Conservation (phyloP, 2,797 vertebrate species). For the Rhadinocentrus ornatus region DNA sequence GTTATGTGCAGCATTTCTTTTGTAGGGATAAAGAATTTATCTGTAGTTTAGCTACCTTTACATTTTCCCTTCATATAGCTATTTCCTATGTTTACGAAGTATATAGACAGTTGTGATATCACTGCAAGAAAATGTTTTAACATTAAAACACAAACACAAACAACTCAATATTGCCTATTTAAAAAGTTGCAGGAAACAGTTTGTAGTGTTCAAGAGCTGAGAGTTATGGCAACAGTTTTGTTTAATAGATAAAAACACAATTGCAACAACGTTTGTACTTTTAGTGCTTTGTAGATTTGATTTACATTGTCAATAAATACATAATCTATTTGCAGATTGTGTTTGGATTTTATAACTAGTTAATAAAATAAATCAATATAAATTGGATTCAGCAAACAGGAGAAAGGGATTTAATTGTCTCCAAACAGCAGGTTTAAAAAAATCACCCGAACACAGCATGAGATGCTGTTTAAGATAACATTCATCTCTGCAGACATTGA, state of each 20-base stretch:
- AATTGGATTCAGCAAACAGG: not conserved
- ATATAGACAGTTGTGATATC: no score
- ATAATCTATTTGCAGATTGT: no score
- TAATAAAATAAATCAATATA: not conserved
- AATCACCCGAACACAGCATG: not conserved
- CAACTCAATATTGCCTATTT: no score
- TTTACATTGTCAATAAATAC: not conserved
- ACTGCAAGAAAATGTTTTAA: no score
- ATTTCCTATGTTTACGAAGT: no score
- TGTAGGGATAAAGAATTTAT: no score
- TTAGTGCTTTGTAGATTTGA: not conserved
- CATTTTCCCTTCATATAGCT: no score
- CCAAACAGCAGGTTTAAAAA: not conserved
- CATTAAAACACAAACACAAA: no score
- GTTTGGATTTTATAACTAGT: no score
- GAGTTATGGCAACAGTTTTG: not conserved
- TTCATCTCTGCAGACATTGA: not conserved
- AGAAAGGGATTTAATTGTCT: not conserved
- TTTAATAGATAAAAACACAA: not conserved
- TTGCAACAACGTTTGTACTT: not conserved
- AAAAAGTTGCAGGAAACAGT: not conserved
- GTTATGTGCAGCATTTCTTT: no score
- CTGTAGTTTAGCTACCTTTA: no score
- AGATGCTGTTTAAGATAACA: not conserved
- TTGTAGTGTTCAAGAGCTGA: not conserved